These are phyloP conservation scores for Peribatodes rhomboidaria DNA, from an alignment of 2,888 invertebrate genomes.

Conservation along the genomic window DNA sequence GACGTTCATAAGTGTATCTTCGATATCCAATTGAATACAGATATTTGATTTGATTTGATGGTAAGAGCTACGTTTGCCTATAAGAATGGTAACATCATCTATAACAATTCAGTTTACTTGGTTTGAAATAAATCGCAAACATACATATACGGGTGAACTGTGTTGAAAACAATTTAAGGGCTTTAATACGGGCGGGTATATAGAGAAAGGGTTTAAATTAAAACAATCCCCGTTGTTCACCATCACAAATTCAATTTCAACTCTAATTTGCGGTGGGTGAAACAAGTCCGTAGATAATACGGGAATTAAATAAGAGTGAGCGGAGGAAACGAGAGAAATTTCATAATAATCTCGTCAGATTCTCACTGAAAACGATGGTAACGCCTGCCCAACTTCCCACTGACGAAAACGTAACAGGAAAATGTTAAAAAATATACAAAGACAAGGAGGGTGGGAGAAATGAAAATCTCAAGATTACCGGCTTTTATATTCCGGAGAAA, in stretches of 20 bases:
- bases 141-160: constrained; percentile 5
- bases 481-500: constrained; percentile 57
- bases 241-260: constrained; percentile 43
- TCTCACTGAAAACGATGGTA: constrained; percentile 52
- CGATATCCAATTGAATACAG: too few relatives aligned
- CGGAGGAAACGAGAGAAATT: constrained; percentile 56
- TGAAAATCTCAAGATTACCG: constrained; percentile 57
- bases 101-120: neutral
- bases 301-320: constrained; percentile 53
- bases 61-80: too few relatives aligned
- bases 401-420: constrained; percentile 47
- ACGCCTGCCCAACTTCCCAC: constrained; percentile 42
- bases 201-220: constrained; percentile 42
- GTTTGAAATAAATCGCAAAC: neutral
- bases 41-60: too few relatives aligned
- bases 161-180: constrained; percentile 19
- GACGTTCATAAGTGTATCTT: too few relatives aligned
- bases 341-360: constrained; percentile 58
- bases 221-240: constrained; percentile 36
- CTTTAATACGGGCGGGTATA: neutral
- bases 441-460: constrained; percentile 29
- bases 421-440: constrained; percentile 52
- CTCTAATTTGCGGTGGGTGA: constrained; percentile 43
- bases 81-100: neutral
- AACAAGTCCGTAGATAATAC: constrained; percentile 46